phyloP scores from a whole-genome alignment of 2,113 vertebrate genomes.

The Psammodynastes pulverulentus region DNA sequence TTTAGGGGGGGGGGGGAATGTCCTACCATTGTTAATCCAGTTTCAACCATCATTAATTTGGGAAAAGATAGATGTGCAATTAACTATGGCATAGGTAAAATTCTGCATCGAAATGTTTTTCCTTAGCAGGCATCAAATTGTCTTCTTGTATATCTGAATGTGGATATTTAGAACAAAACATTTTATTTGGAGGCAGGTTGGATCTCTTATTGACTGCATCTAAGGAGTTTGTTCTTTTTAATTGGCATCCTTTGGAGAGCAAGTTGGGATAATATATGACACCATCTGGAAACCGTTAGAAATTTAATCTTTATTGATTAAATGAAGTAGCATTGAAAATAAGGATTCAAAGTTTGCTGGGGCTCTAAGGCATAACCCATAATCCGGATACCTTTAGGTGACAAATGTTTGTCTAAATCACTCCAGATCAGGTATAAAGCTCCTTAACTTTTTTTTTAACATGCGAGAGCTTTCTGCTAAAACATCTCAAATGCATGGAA shows the following conservation, averaged over 20 bases:
- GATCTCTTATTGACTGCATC: background rate
- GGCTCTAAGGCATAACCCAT: background rate
- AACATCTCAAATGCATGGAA: background rate
- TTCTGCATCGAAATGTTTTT: background rate
- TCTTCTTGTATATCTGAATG: background rate
- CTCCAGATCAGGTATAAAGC: background rate
- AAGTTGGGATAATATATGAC: background rate
- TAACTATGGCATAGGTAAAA: background rate
- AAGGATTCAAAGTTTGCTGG: background rate
- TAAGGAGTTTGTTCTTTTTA: background rate
- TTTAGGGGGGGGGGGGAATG: background rate
- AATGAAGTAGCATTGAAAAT: background rate
- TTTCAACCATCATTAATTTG: background rate
- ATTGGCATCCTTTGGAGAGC: background rate
- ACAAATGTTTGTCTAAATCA: background rate
- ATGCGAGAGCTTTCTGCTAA: background rate
- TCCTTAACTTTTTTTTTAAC: background rate
- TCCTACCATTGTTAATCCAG: background rate
- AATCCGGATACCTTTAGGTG: background rate
- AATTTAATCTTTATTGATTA: background rate
- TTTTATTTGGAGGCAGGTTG: background rate
- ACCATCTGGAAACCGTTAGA: background rate
- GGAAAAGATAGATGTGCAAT: background rate
- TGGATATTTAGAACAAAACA: background rate
- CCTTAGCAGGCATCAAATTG: background rate